These are phyloP conservation scores for Acanthosoma haemorrhoidale DNA, from an alignment of 2,888 invertebrate genomes.

Conservation along the genomic window DNA sequence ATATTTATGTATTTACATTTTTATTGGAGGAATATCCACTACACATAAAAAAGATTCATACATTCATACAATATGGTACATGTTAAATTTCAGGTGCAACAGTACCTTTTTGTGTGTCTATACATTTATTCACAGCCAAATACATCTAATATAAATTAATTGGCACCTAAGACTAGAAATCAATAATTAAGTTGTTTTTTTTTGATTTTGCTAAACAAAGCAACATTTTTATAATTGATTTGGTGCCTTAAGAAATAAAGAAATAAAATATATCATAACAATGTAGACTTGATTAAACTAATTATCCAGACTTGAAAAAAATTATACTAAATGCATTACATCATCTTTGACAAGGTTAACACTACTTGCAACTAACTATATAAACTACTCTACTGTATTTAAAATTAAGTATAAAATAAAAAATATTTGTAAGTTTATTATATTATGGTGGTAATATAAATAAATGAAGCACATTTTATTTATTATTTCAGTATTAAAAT, in stretches of 20 bases:
- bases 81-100: not conserved
- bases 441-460: not conserved
- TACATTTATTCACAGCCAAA: slow-evolving; percentile 27
- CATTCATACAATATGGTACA: slow-evolving; percentile 19
- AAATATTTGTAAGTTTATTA: not conserved
- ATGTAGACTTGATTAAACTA: too few species aligned
- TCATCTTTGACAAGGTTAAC: not conserved
- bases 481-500: too few species aligned
- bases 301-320: not conserved
- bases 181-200: not conserved
- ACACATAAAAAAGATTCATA: slow-evolving; percentile 11
- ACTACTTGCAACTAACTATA: not conserved
- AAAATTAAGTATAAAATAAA: not conserved
- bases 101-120: not conserved
- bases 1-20: slow-evolving; percentile 12
- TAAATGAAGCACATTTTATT: too few species aligned
- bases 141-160: slow-evolving; percentile 23
- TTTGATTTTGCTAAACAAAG: not conserved
- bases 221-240: not conserved
- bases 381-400: not conserved
- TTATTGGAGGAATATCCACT: not conserved
- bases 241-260: slow-evolving; percentile 20
- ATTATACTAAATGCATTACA: not conserved
- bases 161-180: slow-evolving; percentile 31
- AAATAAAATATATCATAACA: too few species aligned